phyloP scores from a whole-genome alignment of 2,113 vertebrate species.

The Cephalopterus ornatus region DNA sequence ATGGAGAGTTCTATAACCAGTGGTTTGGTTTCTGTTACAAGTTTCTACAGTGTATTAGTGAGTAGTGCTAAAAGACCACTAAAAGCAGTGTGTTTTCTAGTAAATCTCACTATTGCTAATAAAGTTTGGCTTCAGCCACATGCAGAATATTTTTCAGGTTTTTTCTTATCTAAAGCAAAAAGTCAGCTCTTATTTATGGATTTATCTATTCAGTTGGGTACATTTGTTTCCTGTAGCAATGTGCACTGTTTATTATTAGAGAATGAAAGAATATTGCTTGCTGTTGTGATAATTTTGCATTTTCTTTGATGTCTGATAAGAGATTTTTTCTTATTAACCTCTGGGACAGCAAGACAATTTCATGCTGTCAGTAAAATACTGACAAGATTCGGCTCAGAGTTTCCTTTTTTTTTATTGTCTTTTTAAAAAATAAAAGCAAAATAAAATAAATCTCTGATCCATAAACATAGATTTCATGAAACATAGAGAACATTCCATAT shows the following conservation, averaged over 20 bases:
- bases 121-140: neutral
- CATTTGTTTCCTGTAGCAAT: slow-evolving; percentile 52
- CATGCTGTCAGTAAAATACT: slow-evolving; percentile 16
- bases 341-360: slow-evolving; percentile 16
- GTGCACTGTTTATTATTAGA: slow-evolving; percentile 21
- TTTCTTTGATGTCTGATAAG: slow-evolving; percentile 55
- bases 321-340: slow-evolving; percentile 52
- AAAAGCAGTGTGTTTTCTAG: neutral
- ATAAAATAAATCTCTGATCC: slow-evolving; percentile 10
- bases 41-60: neutral
- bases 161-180: slow-evolving; percentile 7
- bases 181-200: slow-evolving; percentile 5
- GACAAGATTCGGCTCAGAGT: neutral
- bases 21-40: neutral
- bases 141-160: neutral
- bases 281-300: slow-evolving; percentile 47
- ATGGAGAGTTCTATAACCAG: neutral
- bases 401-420: neutral
- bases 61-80: neutral
- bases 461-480: slow-evolving; percentile 28
- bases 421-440: neutral
- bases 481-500: neutral
- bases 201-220: slow-evolving; percentile 37
- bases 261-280: slow-evolving; percentile 47
- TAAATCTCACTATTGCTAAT: neutral